These are phyloP conservation scores for Pilophorus perplexus DNA, from an alignment of 2,888 invertebrate species.

Conservation along the genomic window DNA sequence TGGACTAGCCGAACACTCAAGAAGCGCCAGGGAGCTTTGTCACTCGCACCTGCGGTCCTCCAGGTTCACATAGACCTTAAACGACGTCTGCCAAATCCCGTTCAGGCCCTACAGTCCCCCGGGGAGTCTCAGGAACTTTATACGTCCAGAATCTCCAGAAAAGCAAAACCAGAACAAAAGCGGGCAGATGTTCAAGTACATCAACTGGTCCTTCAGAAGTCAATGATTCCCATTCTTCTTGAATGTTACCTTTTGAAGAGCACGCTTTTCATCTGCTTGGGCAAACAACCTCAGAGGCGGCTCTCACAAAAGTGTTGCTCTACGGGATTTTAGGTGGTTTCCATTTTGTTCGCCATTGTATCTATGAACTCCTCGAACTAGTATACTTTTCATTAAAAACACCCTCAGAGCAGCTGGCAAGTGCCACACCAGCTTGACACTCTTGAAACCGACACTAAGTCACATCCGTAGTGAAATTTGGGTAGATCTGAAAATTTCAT, in stretches of 20 bases:
- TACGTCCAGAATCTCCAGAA: too few species aligned
- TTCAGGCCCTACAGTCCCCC: conserved; percentile 1
- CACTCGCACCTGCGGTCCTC: conserved; percentile 19
- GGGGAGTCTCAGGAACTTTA: conserved; percentile 1
- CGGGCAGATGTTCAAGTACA: conserved; percentile 30
- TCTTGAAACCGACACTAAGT: too few species aligned
- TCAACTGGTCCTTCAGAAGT: conserved; percentile 37
- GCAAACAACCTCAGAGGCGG: conserved; percentile 17
- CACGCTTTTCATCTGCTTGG: conserved; percentile 37
- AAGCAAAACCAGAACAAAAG: conserved; percentile 33
- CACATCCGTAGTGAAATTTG: too few species aligned
- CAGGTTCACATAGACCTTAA: too few species aligned
- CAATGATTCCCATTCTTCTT: conserved; percentile 30
- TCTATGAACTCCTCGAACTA: background rate
- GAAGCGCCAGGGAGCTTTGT: conserved; percentile 2
- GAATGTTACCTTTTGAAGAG: conserved; percentile 17
- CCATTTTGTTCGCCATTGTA: background rate
- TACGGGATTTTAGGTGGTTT: background rate
- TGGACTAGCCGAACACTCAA: background rate
- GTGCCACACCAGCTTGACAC: too few species aligned
- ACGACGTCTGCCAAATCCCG: too few species aligned
- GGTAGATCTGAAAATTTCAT: too few species aligned
- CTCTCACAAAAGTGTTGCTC: background rate
- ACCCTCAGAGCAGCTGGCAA: conserved; percentile 19
- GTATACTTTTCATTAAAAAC: background rate